Percentiles rank a stretch among this genome's conserved stretches.
Evolutionary conservation across 2,888 invertebrate species (phyloP).

Genomic region (Monoplex corrugatus): DNA sequence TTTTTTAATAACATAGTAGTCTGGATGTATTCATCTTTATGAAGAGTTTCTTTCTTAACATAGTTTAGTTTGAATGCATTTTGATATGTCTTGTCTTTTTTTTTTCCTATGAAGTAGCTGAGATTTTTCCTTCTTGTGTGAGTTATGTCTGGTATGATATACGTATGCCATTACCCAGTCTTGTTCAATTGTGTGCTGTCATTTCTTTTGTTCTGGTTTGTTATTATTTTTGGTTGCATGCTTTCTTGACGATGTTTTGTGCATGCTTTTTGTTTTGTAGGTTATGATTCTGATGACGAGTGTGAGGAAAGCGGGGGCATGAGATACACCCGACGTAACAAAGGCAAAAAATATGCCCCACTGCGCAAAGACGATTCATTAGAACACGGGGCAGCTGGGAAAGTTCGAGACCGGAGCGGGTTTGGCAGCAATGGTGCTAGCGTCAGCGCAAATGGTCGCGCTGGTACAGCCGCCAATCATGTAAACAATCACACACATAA

Average conservation of each 20-base stretch:
- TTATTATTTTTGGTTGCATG: constrained; percentile 42
- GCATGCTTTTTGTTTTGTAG: constrained; percentile 75
- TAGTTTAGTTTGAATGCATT: constrained; percentile 13
- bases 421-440: constrained; percentile 48
- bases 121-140: not conserved
- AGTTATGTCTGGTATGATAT: constrained; percentile 14
- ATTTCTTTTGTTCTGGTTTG: not conserved
- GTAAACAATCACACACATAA: constrained; percentile 58
- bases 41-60: not conserved
- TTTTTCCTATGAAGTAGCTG: constrained; percentile 10
- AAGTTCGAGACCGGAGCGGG: constrained; percentile 54
- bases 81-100: constrained; percentile 4
- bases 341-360: constrained; percentile 78
- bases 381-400: constrained; percentile 62
- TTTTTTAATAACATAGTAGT: not conserved
- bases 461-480: constrained; percentile 37
- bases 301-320: constrained; percentile 71
- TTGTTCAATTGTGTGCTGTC: constrained; percentile 12
- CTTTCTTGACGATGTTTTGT: constrained; percentile 56
- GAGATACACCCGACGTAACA: constrained; percentile 72
- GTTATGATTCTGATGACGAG: constrained; percentile 79
- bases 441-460: constrained; percentile 51
- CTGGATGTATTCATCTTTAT: not conserved
- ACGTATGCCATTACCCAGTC: constrained; percentile 32
- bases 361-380: constrained; percentile 75